Percentiles rank a stretch among this genome's conserved stretches.
Evolutionary conservation across 2,797 vertebrate species (phyloP).

Genomic region (Sebastes wilsoni): DNA sequence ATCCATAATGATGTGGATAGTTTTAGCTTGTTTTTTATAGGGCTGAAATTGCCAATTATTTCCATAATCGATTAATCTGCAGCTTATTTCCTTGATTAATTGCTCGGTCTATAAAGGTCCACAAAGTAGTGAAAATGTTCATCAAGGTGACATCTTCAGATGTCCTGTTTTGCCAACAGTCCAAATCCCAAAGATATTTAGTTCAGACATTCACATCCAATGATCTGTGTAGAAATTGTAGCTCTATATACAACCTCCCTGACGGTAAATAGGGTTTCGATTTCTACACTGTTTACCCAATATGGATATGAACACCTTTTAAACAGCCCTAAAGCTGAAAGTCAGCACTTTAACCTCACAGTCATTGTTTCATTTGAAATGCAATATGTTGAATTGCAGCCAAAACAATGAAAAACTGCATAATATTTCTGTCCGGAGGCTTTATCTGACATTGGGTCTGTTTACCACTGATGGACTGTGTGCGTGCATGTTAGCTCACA

Average conservation of each 20-base stretch:
- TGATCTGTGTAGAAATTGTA: neutral
- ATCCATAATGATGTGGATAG: neutral
- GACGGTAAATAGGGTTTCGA: neutral
- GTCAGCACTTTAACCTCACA: slow-evolving; percentile 10
- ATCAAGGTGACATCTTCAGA: neutral
- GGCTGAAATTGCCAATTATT: neutral
- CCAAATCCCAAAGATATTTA: neutral
- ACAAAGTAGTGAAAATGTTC: neutral
- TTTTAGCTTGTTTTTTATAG: neutral
- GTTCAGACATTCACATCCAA: neutral
- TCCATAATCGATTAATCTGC: neutral
- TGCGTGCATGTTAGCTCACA: slow-evolving; percentile 35
- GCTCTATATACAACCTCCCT: neutral
- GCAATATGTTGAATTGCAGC: neutral
- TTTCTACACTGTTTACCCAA: neutral
- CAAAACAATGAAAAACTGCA: slow-evolving; percentile 2
- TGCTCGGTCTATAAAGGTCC: neutral
- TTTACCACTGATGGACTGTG: slow-evolving; percentile 15
- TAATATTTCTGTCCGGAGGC: slow-evolving; percentile 16
- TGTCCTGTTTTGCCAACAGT: neutral
- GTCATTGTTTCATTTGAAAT: slow-evolving; percentile 21
- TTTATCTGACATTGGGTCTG: slow-evolving; percentile 29
- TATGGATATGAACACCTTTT: too few relatives aligned
- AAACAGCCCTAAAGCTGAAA: slow-evolving; percentile 1
- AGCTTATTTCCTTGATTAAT: too few relatives aligned